Evolutionary conservation across 2,113 vertebrate species (phyloP), one percentile per base, ranked within the genome.

Genomic region (Lepus timidus): DNA sequence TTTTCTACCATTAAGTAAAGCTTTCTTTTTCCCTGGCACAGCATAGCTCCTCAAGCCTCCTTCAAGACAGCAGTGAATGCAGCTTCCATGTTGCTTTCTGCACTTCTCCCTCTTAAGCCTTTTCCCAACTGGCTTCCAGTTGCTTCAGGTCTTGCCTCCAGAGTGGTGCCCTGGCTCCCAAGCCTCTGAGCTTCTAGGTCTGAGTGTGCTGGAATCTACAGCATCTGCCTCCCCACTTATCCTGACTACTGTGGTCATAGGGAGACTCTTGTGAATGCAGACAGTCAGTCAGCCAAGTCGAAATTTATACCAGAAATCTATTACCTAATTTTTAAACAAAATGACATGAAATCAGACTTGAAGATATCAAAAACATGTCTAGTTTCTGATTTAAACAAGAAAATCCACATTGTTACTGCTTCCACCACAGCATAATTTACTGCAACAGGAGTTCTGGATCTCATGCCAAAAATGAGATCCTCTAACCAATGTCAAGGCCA

Each of bases 401-500:
- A 97, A 98, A 96, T 93, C 95, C 96, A 95, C 97, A 97, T 97
- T 98, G 97, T 98, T 98, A 96, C 96, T 97, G 97, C 80, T 98
- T 97, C 96, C 70, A 97, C 97, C 98, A 96, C 98, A 98, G 98
- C 97, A 98, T 98, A 98, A 98, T 98, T 98, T 98, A 98, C 97
- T 98, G 98, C 98, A 98, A 98, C 97, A 98, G 98, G 98, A 98
- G 97, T 98, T 98, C 96, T 97, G 95, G 78, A 97, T 98, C 95
- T 95, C 91, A 96, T 96, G 98, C 98, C 98, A 98, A 98, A 98
- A 98, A 98, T 97, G 98, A 98, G 97, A 96, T 97, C 97, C 97
- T 96, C 96, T 98, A 98, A 98, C 98, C 93, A 93, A 98, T 96
- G 97, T 98, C 98, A 98, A 98, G 98, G 98, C 98, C 98, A 98